These are phyloP conservation scores for Helicoverpa assulta DNA, from an alignment of 2,888 invertebrate species.

Conservation along the genomic window DNA sequence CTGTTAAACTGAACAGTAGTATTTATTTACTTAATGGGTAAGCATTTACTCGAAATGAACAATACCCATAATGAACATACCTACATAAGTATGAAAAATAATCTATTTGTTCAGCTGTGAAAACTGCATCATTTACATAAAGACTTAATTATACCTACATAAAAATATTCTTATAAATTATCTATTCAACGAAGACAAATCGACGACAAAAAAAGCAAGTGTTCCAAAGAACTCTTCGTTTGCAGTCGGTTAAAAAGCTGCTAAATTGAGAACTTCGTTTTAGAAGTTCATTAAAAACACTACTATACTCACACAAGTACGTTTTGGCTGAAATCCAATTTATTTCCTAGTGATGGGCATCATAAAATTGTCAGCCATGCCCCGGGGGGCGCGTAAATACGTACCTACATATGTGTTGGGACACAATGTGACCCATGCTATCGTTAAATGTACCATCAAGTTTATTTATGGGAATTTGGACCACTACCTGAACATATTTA, in stretches of 20 bases:
- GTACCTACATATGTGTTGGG: background rate
- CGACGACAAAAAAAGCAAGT: too few relatives aligned
- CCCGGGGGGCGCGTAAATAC: conserved; percentile 41
- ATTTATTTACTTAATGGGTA: background rate
- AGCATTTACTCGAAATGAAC: background rate
- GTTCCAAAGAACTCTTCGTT: too few relatives aligned
- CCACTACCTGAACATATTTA: background rate
- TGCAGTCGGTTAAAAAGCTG: too few relatives aligned
- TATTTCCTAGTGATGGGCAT: conserved; percentile 65
- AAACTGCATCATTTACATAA: background rate
- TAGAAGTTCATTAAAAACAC: conserved; percentile 12
- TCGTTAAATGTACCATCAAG: conserved; percentile 38
- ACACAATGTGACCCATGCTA: conserved; percentile 34
- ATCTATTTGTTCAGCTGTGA: background rate
- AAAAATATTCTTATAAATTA: too few relatives aligned
- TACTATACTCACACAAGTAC: background rate
- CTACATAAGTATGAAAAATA: too few relatives aligned
- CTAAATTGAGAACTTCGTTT: too few relatives aligned
- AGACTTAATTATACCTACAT: too few relatives aligned
- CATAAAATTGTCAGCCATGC: conserved; percentile 58
- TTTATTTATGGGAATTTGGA: conserved; percentile 16
- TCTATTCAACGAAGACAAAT: too few relatives aligned
- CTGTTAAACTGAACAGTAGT: too few relatives aligned
- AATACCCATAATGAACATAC: background rate
- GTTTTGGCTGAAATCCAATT: conserved; percentile 69